These are phyloP conservation scores for Echinops telfairi DNA, from an alignment of 2,113 vertebrate species.

Conservation along the genomic window DNA sequence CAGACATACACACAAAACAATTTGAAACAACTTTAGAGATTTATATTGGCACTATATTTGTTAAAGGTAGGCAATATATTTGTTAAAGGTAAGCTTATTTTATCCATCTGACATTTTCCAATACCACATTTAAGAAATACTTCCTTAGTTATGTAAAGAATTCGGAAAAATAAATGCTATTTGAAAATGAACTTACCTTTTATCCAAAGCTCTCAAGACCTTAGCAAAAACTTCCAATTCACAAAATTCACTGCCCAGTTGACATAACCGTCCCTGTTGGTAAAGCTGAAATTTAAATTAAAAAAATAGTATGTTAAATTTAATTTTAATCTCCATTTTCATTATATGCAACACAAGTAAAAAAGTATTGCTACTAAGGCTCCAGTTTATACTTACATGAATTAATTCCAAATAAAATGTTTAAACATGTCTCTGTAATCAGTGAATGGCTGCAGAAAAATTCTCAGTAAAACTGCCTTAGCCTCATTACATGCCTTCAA, in stretches of 20 bases:
- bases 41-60: not conserved
- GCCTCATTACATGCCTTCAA: too few relatives aligned
- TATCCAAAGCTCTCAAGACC: slow-evolving; percentile 98
- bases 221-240: slow-evolving; percentile 99
- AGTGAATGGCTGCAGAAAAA: too few relatives aligned
- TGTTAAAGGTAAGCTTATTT: not conserved
- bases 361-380: too few relatives aligned
- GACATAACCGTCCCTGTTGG: slow-evolving; percentile 98
- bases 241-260: slow-evolving; percentile 99
- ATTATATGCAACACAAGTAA: too few relatives aligned
- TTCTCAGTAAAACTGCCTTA: too few relatives aligned
- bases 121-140: not conserved
- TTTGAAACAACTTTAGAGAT: not conserved
- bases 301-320: not conserved
- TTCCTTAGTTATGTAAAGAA: not conserved
- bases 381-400: too few relatives aligned
- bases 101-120: not conserved
- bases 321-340: slow-evolving; percentile 47
- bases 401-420: too few relatives aligned
- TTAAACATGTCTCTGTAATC: too few relatives aligned
- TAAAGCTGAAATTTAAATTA: slow-evolving; percentile 91
- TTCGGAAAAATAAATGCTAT: not conserved
- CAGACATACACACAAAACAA: not conserved
- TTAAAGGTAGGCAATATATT: not conserved
- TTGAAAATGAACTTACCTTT: slow-evolving; percentile 90